Evolutionary conservation across 2,888 invertebrate species (phyloP).

Genomic region (Rosalia funebris): DNA sequence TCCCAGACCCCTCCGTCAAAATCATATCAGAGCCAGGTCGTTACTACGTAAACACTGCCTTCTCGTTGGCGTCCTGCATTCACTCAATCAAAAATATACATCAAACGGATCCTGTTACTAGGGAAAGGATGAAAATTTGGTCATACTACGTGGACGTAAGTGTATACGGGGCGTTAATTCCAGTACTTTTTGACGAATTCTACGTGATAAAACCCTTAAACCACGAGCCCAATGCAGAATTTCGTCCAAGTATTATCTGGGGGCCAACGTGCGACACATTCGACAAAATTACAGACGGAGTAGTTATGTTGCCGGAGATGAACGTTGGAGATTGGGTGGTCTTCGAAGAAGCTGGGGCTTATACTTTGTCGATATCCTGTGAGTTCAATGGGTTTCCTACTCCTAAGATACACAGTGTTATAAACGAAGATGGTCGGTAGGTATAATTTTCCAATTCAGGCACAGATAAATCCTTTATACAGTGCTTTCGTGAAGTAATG

Average conservation of each 20-base stretch:
- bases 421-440: constrained; percentile 59
- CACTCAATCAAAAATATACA: constrained; percentile 26
- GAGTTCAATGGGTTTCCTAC: constrained; percentile 70
- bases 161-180: constrained; percentile 97
- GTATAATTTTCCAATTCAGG: too few species aligned
- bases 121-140: constrained; percentile 4
- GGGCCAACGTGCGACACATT: constrained; percentile 95
- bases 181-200: constrained; percentile 91
- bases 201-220: constrained; percentile 75
- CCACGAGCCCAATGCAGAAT: constrained; percentile 58
- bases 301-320: constrained; percentile 61
- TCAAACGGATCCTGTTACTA: neutral
- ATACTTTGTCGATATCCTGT: constrained; percentile 66
- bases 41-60: constrained; percentile 36
- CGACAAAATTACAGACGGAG: constrained; percentile 75
- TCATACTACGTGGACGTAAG: constrained; percentile 99
- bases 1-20: constrained; percentile 23
- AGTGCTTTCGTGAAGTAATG: too few species aligned
- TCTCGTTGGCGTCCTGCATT: constrained; percentile 28
- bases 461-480: too few species aligned
- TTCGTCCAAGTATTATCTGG: constrained; percentile 79
- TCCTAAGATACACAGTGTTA: constrained; percentile 61
- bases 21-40: constrained; percentile 37
- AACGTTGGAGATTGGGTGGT: constrained; percentile 69
- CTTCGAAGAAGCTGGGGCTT: constrained; percentile 73